Conservation (phyloP, 2,888 invertebrate species). For the Abrostola tripartita region DNA sequence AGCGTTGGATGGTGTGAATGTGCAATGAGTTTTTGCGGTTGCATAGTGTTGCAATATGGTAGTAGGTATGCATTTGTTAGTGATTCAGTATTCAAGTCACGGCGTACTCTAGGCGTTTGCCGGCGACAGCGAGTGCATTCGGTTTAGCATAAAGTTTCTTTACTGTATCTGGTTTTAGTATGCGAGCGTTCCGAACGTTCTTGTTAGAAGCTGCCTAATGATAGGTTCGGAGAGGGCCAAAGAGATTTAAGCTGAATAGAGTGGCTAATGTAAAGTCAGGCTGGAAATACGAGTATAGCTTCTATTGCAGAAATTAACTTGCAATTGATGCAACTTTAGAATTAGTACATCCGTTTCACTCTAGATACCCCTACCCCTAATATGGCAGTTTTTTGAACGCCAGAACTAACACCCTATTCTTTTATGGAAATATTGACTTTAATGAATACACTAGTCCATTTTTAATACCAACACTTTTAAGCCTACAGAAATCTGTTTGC, state of each 20-base stretch:
- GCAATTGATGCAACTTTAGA: too few species aligned
- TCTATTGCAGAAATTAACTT: background rate
- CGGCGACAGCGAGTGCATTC: slow-evolving; percentile 70
- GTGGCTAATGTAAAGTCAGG: background rate
- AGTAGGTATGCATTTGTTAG: slow-evolving; percentile 65
- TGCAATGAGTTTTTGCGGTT: slow-evolving; percentile 44
- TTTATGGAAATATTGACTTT: too few species aligned
- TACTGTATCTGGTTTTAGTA: slow-evolving; percentile 54
- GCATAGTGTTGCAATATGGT: slow-evolving; percentile 49
- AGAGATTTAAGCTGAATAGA: background rate
- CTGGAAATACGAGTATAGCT: background rate
- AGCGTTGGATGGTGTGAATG: slow-evolving; percentile 21
- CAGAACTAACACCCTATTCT: too few species aligned
- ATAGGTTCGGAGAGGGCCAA: background rate
- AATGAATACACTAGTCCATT: too few species aligned
- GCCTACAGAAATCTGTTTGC: too few species aligned
- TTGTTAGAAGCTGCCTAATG: slow-evolving; percentile 2
- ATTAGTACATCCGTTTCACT: too few species aligned
- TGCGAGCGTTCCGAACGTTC: slow-evolving; percentile 53
- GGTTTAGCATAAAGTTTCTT: slow-evolving; percentile 75
- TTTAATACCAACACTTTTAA: too few species aligned
- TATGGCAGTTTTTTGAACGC: too few species aligned
- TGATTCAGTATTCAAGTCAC: slow-evolving; percentile 72
- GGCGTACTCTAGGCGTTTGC: slow-evolving; percentile 72
- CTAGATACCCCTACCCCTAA: too few species aligned